Conservation (phyloP, 2,888 invertebrate genomes). For the Hololepta plana region DNA sequence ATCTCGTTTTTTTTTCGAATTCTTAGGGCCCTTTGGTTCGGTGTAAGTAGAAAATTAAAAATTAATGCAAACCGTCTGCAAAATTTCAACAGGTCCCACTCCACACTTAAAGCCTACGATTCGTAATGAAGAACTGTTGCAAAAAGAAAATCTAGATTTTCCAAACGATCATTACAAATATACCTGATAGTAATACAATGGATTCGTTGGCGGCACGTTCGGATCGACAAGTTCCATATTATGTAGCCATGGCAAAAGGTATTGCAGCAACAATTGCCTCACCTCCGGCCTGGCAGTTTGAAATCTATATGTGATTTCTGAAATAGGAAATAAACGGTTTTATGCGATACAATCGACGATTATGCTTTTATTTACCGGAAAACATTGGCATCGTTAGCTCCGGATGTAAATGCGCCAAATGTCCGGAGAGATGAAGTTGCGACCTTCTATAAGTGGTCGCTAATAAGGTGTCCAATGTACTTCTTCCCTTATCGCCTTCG, state of each 20-base stretch:
- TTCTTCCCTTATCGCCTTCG: conserved; percentile 39
- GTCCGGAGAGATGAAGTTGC: conserved; percentile 80
- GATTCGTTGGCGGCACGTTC: conserved; percentile 80
- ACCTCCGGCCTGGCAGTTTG: conserved; percentile 91
- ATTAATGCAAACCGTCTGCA: background rate
- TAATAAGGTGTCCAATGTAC: conserved; percentile 70
- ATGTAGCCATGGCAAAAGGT: conserved; percentile 91
- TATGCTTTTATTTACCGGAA: conserved; percentile 50
- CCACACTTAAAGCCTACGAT: no score
- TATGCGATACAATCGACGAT: conserved; percentile 6
- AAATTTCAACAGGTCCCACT: no score
- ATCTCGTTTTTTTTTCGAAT: no score
- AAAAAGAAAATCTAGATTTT: no score
- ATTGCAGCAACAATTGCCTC: conserved; percentile 76
- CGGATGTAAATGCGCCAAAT: conserved; percentile 85
- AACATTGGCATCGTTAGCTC: conserved; percentile 99
- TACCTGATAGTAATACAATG: conserved; percentile 71
- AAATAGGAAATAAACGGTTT: conserved; percentile 14
- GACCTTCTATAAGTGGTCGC: conserved; percentile 83
- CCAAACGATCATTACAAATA: no score
- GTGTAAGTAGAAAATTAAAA: conserved; percentile 1
- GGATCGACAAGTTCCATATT: conserved; percentile 98
- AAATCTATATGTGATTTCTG: conserved; percentile 93
- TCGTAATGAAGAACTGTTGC: no score
- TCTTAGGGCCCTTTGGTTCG: no score